A percentile compares a stretch with the other conserved stretches of the same genome.
Evolutionary conservation across 2,113 vertebrate genomes (phyloP).

Genomic region (Lagopus leucura): DNA sequence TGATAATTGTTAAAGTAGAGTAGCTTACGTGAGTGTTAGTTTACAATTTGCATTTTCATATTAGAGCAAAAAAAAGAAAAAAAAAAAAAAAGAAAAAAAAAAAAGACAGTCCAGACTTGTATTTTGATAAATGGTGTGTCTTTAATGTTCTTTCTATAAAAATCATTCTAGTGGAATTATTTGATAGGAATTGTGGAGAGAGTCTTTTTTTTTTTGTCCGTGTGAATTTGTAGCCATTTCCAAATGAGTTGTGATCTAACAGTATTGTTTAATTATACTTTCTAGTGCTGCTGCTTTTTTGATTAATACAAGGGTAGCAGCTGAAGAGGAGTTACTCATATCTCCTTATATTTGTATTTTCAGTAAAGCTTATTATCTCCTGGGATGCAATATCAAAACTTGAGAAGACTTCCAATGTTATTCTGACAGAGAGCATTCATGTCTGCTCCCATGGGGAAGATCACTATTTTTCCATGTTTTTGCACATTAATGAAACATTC

Average conservation of each 20-base stretch:
- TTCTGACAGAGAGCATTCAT: conserved; percentile 94
- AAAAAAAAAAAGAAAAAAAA: background rate
- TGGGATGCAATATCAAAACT: conserved; percentile 95
- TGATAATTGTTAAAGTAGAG: background rate
- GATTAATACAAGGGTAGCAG: background rate
- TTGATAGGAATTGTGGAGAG: background rate
- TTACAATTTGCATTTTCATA: background rate
- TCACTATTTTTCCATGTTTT: conserved; percentile 97
- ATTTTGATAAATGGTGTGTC: background rate
- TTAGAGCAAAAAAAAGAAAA: background rate
- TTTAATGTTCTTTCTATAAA: background rate
- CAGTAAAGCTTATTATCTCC: conserved; percentile 94
- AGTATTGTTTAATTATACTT: background rate
- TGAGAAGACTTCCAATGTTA: conserved; percentile 92
- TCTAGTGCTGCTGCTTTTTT: background rate
- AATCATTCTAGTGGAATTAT: background rate
- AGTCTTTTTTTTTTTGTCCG: background rate
- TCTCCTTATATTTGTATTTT: conserved; percentile 58
- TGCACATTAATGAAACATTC: conserved; percentile 94
- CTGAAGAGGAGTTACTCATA: conserved; percentile 22
- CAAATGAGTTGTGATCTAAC: background rate
- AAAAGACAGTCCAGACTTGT: background rate
- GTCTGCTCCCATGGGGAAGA: conserved; percentile 88
- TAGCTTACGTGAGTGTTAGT: background rate
- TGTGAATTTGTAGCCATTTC: background rate